Base-by-base conservation (phyloP, 2,797 vertebrate genomes). In the Muraenolepis orangiensis region DNA sequence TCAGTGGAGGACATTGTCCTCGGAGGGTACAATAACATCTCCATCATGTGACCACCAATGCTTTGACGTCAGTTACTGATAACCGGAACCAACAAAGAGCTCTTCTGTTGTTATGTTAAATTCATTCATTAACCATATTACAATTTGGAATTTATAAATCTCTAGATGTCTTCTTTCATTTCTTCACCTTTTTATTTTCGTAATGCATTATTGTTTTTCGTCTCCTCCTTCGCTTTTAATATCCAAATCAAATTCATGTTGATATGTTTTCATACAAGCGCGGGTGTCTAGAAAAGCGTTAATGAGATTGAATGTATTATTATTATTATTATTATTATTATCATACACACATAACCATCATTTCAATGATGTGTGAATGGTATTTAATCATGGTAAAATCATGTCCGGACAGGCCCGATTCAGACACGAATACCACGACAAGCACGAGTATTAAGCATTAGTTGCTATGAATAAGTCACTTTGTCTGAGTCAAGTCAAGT, bases 391-490 rank as follows among this genome's bases (percentile, higher is more conserved):
- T 23, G 1, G 57, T 26, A 8, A 61, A 61, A 61, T 26, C n/a
- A 23, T 61, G 16, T 51, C 42, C 6, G 23, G 5, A n/a, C 2
- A 57, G 51, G 20, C 51, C 20, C 7, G 20, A 57, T n/a, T 57
- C 51, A 8, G 6, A 23, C 10, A 57, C 20, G 16, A 57, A 23
- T n/a, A 57, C 3, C 16, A 46, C 18, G 16, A 46, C 6, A 2
- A n/a, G n/a, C 20, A n/a, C 7, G n/a, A 7, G 51, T 23, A 57
- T 31, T 74, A n/a, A n/a, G 23, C 16, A 68, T 78, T 57, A 69
- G 40, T 66, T 71, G 66, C 76, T 77, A 74, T 81, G 72, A 82
- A 81, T 78, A 85, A 85, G 70, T 72, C 11, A 81, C n/a, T 86
- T 57, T 57, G 46, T 83, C 72, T 64, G 32, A 30, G 42, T 14